phyloP scores from a whole-genome alignment of 2,797 vertebrate genomes.

The Acrossocheilus fasciatus region DNA sequence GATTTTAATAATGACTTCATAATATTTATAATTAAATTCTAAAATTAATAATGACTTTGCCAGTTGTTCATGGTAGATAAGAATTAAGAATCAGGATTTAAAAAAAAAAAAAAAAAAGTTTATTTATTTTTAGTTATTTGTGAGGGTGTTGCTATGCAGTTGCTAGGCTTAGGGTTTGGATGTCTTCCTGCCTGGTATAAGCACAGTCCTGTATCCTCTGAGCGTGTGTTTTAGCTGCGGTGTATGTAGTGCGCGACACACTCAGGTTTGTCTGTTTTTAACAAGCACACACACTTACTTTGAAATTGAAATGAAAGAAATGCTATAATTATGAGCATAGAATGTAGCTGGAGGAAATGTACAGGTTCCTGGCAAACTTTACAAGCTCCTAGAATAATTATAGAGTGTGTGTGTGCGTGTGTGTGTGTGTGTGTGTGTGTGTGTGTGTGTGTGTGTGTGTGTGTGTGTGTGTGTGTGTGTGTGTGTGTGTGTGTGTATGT shows the following conservation, averaged over 20 bases:
- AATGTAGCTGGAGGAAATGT: conserved; percentile 42
- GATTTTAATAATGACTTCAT: too few relatives aligned
- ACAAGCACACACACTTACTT: neutral
- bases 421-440: conserved; percentile 28
- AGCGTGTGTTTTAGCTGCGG: neutral
- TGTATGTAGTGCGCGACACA: too few relatives aligned
- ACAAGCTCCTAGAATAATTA: conserved; percentile 47
- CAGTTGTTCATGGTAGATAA: too few relatives aligned
- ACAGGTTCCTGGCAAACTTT: conserved; percentile 35
- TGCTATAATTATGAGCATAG: conserved; percentile 47
- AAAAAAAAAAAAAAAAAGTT: neutral
- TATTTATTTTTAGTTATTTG: neutral
- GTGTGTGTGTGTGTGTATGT: conserved; percentile 29
- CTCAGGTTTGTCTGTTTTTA: neutral
- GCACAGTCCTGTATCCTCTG: neutral
- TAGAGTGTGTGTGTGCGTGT: conserved; percentile 17
- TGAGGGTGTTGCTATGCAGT: neutral
- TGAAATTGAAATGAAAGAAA: conserved; percentile 14
- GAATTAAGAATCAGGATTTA: neutral
- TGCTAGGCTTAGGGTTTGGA: neutral
- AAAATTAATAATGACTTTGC: too few relatives aligned
- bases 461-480: conserved; percentile 9
- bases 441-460: neutral
- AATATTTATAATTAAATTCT: too few relatives aligned
- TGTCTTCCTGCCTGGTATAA: neutral